These are phyloP conservation scores for Ecliptopera silaceata DNA, from an alignment of 2,888 invertebrate genomes.

Conservation along the genomic window DNA sequence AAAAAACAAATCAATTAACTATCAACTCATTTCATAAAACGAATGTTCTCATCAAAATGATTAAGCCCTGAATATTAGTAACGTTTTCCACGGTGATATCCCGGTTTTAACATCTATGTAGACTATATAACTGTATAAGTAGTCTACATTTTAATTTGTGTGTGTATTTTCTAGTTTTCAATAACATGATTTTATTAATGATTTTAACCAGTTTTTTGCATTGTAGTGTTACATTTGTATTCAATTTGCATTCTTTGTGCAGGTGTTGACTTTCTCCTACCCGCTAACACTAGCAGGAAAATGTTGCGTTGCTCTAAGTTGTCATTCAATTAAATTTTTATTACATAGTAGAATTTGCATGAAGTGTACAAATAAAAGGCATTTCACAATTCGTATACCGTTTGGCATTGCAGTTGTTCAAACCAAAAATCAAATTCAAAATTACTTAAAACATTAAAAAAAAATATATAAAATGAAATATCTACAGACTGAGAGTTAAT, in stretches of 20 bases:
- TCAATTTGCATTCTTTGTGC: constrained; percentile 80
- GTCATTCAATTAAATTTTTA: constrained; percentile 55
- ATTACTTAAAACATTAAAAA: constrained; percentile 36
- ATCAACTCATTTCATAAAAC: constrained; percentile 52
- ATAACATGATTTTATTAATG: constrained; percentile 72
- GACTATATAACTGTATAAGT: constrained; percentile 47
- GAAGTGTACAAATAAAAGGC: constrained; percentile 64
- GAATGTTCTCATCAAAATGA: constrained; percentile 34
- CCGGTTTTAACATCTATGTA: constrained; percentile 54
- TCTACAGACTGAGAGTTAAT: constrained; percentile 60
- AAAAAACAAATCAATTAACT: constrained; percentile 76
- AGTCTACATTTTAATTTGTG: constrained; percentile 61
- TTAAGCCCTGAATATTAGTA: constrained; percentile 59
- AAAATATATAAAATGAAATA: constrained; percentile 30
- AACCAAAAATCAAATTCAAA: constrained; percentile 26
- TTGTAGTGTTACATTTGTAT: constrained; percentile 78
- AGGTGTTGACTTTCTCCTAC: constrained; percentile 81
- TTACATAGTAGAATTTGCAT: constrained; percentile 64
- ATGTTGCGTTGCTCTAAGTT: constrained; percentile 79
- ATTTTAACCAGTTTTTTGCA: constrained; percentile 71
- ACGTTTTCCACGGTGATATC: constrained; percentile 70
- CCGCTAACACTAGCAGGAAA: constrained; percentile 82
- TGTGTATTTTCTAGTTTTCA: constrained; percentile 57
- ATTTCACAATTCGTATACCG: constrained; percentile 65
- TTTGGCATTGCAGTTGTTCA: constrained; percentile 55